Conservation (phyloP, 1,140 invertebrate genomes). For the Dolichoris vasculosae region DNA sequence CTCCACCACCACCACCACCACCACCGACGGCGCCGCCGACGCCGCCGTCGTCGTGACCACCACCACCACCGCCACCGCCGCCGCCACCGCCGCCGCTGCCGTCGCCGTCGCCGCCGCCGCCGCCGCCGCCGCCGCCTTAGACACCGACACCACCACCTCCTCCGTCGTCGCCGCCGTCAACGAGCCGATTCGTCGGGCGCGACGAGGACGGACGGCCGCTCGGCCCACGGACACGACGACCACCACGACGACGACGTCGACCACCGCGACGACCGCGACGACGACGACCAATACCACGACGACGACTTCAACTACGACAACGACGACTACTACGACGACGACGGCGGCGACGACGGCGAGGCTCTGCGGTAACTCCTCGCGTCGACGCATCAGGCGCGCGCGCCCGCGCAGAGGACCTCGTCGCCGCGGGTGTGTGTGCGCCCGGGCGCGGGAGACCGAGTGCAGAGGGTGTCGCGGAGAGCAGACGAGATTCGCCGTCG, state of each 20-base stretch:
- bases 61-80: no score
- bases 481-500: constrained; percentile 62
- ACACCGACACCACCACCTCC: no score
- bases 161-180: not conserved
- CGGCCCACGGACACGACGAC: not conserved
- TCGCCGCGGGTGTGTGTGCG: not conserved
- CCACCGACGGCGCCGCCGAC: no score
- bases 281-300: not conserved
- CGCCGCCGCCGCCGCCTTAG: no score
- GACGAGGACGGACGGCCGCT: not conserved
- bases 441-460: not conserved
- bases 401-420: not conserved
- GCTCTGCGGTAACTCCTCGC: not conserved
- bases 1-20: no score
- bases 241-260: not conserved
- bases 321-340: not conserved
- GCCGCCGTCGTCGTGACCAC: not conserved
- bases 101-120: not conserved
- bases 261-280: not conserved
- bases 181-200: not conserved
- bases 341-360: no score
- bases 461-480: constrained; percentile 41
- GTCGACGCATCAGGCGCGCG: not conserved
- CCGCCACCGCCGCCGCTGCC: not conserved
- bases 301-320: not conserved